phyloP scores from a whole-genome alignment of 2,888 invertebrate species.

The Cetonia aurata region DNA sequence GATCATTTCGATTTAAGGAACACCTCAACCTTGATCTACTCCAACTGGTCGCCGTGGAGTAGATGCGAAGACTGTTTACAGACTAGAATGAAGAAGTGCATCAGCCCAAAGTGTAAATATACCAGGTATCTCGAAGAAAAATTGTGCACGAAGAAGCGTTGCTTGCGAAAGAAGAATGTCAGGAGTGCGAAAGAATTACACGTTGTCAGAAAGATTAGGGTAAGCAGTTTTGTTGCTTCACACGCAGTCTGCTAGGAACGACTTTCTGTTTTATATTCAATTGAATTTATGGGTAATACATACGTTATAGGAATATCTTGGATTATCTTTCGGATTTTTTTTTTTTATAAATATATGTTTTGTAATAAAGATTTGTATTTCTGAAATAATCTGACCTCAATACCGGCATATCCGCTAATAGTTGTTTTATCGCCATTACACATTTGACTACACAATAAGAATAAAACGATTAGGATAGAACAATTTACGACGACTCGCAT shows the following conservation, averaged over 20 bases:
- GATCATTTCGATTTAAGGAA: slow-evolving; percentile 28
- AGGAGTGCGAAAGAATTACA: slow-evolving; percentile 59
- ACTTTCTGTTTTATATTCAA: background rate
- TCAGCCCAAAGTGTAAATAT: slow-evolving; percentile 56
- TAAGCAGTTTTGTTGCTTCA: slow-evolving; percentile 32
- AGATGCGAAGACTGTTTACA: slow-evolving; percentile 69
- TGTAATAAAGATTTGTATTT: no score
- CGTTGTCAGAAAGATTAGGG: slow-evolving; percentile 53
- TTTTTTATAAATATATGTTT: no score
- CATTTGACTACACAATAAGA: no score
- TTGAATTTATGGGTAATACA: no score
- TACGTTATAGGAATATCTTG: no score
- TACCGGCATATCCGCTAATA: no score
- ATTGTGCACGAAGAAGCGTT: slow-evolving; percentile 63
- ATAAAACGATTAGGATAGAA: no score
- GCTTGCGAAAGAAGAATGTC: slow-evolving; percentile 63
- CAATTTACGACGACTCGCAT: no score
- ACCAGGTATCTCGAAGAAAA: slow-evolving; percentile 64
- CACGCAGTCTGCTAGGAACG: background rate
- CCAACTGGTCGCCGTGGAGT: slow-evolving; percentile 62
- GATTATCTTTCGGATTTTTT: no score
- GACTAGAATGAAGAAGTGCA: slow-evolving; percentile 83
- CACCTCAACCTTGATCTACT: slow-evolving; percentile 44
- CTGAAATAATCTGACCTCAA: no score
- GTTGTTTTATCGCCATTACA: no score